Evolutionary conservation across 2,888 invertebrate species (phyloP).

Genomic region (Chrysolina americana): DNA sequence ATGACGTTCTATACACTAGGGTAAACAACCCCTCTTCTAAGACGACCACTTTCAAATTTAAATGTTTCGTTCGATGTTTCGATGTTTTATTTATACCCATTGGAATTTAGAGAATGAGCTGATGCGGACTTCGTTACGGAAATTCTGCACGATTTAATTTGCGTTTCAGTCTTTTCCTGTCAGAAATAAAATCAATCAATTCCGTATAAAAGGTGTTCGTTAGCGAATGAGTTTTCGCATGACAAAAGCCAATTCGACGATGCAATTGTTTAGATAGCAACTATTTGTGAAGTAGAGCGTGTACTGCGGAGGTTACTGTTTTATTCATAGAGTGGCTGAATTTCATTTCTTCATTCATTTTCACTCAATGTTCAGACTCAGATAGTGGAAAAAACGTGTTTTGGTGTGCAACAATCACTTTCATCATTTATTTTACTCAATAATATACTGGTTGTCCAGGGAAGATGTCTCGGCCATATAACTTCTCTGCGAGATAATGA

Average conservation of each 20-base stretch:
- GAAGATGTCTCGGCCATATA: too few relatives aligned
- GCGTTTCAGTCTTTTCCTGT: conserved; percentile 6
- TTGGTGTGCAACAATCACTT: too few relatives aligned
- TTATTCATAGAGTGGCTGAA: not conserved
- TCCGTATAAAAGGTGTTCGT: conserved; percentile 19
- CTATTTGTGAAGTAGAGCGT: conserved; percentile 10
- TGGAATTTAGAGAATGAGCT: conserved; percentile 42
- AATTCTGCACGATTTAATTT: conserved; percentile 15
- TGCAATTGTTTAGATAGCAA: conserved; percentile 28
- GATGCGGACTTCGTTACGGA: conserved; percentile 27
- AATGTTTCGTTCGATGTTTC: conserved; percentile 44
- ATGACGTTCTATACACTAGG: conserved; percentile 40
- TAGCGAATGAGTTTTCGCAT: conserved; percentile 18
- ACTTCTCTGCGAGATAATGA: too few relatives aligned
- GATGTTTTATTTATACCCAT: conserved; percentile 53
- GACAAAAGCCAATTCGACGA: conserved; percentile 24
- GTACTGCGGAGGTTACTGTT: not conserved
- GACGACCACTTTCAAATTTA: conserved; percentile 50
- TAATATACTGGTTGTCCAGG: too few relatives aligned
- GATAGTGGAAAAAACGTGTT: not conserved
- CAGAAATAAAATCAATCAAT: conserved; percentile 7
- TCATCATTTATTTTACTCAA: too few relatives aligned
- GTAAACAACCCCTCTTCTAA: conserved; percentile 46
- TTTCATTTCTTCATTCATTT: not conserved
- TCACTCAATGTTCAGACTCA: not conserved